phyloP scores from a whole-genome alignment of 2,113 vertebrate genomes.

The Sorex araneus region DNA sequence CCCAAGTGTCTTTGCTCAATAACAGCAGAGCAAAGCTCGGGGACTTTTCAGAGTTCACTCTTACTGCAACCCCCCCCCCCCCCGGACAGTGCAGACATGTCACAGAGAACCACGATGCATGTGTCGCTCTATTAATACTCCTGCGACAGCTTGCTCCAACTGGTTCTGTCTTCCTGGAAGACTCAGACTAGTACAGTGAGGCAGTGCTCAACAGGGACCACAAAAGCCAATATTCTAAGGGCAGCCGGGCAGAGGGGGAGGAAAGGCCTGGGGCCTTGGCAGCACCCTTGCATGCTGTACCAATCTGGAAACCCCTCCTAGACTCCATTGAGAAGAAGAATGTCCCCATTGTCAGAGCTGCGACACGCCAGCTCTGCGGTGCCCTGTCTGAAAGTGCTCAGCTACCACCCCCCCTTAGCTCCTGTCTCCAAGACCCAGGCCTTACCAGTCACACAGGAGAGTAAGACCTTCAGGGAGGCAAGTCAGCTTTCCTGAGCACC shows the following conservation, averaged over 20 bases:
- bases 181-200: not conserved
- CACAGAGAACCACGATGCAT: too few relatives aligned
- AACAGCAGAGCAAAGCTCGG: too few relatives aligned
- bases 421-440: not conserved
- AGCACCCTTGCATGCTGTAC: not conserved
- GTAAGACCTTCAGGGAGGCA: not conserved
- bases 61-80: too few relatives aligned
- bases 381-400: not conserved
- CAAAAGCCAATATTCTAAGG: not conserved
- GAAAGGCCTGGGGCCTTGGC: not conserved
- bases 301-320: not conserved
- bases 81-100: too few relatives aligned
- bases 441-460: not conserved
- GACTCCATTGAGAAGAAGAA: not conserved
- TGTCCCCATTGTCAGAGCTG: not conserved
- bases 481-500: not conserved
- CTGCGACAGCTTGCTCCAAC: too few relatives aligned
- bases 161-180: not conserved
- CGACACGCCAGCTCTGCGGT: not conserved
- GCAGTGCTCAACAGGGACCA: not conserved
- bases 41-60: too few relatives aligned
- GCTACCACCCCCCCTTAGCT: not conserved
- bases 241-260: not conserved
- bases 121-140: too few relatives aligned
- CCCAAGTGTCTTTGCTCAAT: too few relatives aligned